Percentiles rank a stretch among this genome's conserved stretches.
Conservation (phyloP, 2,797 vertebrate genomes). For the Mionectes olivaceus region DNA sequence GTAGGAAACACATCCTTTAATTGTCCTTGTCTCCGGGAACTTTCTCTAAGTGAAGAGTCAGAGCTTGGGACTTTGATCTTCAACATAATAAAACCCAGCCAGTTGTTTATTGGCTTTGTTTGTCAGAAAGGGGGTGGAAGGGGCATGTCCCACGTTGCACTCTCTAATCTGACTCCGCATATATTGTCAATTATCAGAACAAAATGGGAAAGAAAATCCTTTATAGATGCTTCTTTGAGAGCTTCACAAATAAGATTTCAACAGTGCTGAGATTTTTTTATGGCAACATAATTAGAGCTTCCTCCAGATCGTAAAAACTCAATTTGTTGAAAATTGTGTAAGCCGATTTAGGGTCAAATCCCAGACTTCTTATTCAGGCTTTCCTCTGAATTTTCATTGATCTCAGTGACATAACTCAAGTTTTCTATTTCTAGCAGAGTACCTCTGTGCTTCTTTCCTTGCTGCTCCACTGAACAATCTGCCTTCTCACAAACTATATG, state of each 20-base stretch:
- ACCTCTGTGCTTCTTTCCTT: background rate
- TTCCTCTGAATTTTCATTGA: conserved; percentile 25
- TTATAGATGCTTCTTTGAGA: background rate
- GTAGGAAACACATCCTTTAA: background rate
- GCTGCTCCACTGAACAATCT: background rate
- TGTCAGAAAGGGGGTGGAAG: background rate
- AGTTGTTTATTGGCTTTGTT: background rate
- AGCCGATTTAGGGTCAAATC: conserved; percentile 41
- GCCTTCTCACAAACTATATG: background rate
- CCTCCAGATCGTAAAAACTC: conserved; percentile 24
- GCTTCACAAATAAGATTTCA: conserved; percentile 38
- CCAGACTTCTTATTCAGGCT: background rate
- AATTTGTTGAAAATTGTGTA: conserved; percentile 31
- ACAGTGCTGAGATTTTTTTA: conserved; percentile 31
- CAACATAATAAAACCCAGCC: background rate
- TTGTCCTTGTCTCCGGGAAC: background rate
- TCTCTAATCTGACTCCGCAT: background rate
- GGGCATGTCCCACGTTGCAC: background rate
- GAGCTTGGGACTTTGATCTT: background rate
- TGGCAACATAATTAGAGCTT: conserved; percentile 50
- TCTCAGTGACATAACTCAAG: background rate
- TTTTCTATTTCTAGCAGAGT: background rate
- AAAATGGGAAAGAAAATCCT: background rate
- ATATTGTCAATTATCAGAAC: background rate
- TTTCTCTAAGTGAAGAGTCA: background rate